Evolutionary conservation across 1,140 invertebrate genomes (phyloP), one percentile per base, ranked within the genome.

Genomic region (Globodera ellingtonae): DNA sequence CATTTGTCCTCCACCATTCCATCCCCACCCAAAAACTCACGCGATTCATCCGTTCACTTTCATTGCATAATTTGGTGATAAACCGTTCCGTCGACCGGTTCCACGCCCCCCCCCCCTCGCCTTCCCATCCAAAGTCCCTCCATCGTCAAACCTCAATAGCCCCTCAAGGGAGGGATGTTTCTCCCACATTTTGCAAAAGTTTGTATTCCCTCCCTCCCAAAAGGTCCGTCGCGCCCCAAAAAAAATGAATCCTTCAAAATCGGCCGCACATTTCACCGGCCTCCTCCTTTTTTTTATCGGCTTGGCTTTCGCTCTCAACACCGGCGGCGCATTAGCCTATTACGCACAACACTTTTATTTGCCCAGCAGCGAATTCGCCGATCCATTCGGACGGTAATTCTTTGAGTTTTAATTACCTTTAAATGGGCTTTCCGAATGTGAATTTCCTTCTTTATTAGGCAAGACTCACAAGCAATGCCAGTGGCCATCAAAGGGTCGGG

Each of bases 321-420:
- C 21, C 52, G 47, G 35, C 44, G 13, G 62, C 18, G 13, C 62
- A n/a, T 21, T 47, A 18, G 75, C n/a, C 18, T 76, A 76, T 66
- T 76, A 76, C 67, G 48, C 75, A 13, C 59, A 76, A 62, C 75
- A 76, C 44, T 65, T 76, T 44, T 76, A 67, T n/a, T 35, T 76
- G 50, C 75, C 75, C 47, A 76, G 62, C 52, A 62, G 75, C 46
- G 62, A 76, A 67, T 62, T 76, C 13, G 48, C 21, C 18, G 24
- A 66, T 13, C 44, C 62, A 21, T 76, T 76, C 46, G 62, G 52
- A 67, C 35, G 59, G 46, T 76, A 18, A 47, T 18, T 48, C 21
- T 76, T 67, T 6, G 24, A 21, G 52, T 50, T 72, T 50, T 35
- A 35, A 35, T 35, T 35, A 9, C n/a, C n/a, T 24, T 46, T 52